Conservation (phyloP, 2,888 invertebrate genomes). For the Spicauda simplicius region DNA sequence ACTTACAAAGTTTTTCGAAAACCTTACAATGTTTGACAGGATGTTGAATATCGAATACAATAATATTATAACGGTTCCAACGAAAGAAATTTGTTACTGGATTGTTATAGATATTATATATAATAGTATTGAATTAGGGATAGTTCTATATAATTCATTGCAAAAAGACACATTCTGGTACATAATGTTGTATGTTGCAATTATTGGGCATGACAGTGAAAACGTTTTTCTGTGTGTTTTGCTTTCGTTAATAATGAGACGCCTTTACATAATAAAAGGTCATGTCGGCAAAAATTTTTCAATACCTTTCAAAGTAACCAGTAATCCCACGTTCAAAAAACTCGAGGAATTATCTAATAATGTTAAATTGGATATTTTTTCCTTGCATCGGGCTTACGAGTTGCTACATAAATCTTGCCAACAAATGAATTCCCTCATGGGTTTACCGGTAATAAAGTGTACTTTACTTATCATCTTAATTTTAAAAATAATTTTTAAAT, state of each 20-base stretch:
- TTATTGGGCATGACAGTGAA: constrained; percentile 60
- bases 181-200: constrained; percentile 45
- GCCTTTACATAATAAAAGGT: constrained; percentile 61
- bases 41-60: constrained; percentile 56
- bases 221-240: constrained; percentile 57
- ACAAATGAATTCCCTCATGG: constrained; percentile 64
- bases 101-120: constrained; percentile 45
- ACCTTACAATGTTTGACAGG: constrained; percentile 58
- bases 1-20: constrained; percentile 51
- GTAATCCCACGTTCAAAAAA: constrained; percentile 37
- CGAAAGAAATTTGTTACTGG: constrained; percentile 43
- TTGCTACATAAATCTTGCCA: constrained; percentile 62
- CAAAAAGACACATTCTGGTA: neutral
- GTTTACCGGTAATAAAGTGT: constrained; percentile 57
- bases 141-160: neutral
- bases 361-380: constrained; percentile 54
- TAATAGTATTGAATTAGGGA: constrained; percentile 49
- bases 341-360: constrained; percentile 58
- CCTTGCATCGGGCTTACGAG: constrained; percentile 64
- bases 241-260: constrained; percentile 52
- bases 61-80: constrained; percentile 46
- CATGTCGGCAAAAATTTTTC: constrained; percentile 56
- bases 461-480: neutral
- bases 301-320: constrained; percentile 20
- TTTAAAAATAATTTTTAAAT: neutral